Evolutionary conservation across 2,797 vertebrate species (phyloP), one percentile per base, ranked within the genome.

Genomic region (Cyclura pinguis): DNA sequence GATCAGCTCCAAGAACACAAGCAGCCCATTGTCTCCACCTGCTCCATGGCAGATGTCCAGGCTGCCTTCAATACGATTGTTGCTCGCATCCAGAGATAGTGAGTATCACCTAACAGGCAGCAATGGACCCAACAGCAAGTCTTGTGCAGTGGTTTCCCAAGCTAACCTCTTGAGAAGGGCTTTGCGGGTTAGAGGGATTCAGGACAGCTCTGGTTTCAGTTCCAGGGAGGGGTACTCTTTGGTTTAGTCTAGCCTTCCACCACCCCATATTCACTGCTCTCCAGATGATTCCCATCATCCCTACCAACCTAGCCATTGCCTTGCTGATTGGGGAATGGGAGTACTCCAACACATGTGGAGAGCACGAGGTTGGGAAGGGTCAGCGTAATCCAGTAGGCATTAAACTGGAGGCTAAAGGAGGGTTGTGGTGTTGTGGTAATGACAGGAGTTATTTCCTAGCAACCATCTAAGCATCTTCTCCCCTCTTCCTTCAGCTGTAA

Each of bases 11-110:
- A 99, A 96, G 97, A 98, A 0, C 98, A 99, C 96, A 98, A 98
- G 92, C 98, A 98, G 95, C 97, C 98, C 32, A 98, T 99, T 13
- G 98, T 99, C 20, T 99, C 98, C 95, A 99, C 99, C 22, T 99
- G 98, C 94, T 99, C 98, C 0, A 95, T 98, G 0, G 98, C 98
- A 0, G 99, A 99, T 94, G 99, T 99, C 93, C 99, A 99, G 96
- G 98, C 99, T 0, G 98, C 98, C 85, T 98, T 99, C 94, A 98
- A 98, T 0, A 98, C 99, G 0, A 97, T 99, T 16, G 98, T 99
- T 84, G 98, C 98, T 32, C 98, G 99, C 91, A 99, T 99, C 95
- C 99, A 99, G 97, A 98, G 99, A 94, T 99, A 99, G 99, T 99
- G 97, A 99, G 99, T 96, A 95, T 27, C 1, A 38, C 32, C 14